Conservation (phyloP, 1,140 invertebrate species). For the Pteromalus puparum region DNA sequence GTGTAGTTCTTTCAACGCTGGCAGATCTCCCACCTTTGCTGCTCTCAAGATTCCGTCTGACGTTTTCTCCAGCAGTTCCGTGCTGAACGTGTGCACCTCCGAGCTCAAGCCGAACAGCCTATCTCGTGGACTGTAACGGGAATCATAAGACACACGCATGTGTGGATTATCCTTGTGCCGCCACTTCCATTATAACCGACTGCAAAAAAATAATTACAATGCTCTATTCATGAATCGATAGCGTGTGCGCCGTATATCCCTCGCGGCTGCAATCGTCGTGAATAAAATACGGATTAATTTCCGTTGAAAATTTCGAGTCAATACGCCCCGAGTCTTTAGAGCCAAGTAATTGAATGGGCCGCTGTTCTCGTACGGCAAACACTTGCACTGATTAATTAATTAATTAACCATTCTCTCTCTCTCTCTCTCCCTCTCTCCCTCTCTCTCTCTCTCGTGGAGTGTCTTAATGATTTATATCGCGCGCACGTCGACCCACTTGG, state of each 20-base stretch:
- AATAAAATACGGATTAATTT: slow-evolving; percentile 1
- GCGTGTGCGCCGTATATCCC: too few species aligned
- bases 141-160: neutral
- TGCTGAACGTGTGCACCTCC: slow-evolving; percentile 72
- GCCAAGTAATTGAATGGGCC: neutral
- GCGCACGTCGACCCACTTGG: neutral
- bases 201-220: neutral
- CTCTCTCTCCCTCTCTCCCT: neutral
- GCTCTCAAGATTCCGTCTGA: slow-evolving; percentile 89
- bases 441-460: neutral
- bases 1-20: slow-evolving; percentile 87
- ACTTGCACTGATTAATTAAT: neutral
- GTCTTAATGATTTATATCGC: too few species aligned
- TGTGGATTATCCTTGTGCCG: neutral
- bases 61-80: slow-evolving; percentile 84
- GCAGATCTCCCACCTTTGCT: slow-evolving; percentile 85
- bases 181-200: neutral
- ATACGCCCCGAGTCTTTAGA: neutral
- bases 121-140: slow-evolving; percentile 67
- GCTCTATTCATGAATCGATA: too few species aligned
- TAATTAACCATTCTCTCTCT: too few species aligned
- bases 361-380: neutral
- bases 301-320: neutral
- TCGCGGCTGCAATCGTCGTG: too few species aligned
- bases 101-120: slow-evolving; percentile 70